Conservation (phyloP, 2,888 invertebrate species). For the Cepaea hortensis region DNA sequence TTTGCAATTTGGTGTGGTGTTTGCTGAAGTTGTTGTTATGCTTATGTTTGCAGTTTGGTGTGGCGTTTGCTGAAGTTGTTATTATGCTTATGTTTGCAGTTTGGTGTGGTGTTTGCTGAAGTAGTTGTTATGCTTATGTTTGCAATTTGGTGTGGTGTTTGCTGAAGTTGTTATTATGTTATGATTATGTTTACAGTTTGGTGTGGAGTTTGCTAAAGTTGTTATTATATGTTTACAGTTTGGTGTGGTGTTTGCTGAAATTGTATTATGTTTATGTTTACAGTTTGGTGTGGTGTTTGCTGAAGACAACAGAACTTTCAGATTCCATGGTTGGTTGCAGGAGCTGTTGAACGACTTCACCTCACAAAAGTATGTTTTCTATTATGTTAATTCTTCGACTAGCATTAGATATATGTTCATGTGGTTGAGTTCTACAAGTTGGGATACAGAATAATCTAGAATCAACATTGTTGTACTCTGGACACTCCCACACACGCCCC, state of each 20-base stretch:
- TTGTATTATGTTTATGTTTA: conserved; percentile 38
- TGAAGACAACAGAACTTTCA: conserved; percentile 71
- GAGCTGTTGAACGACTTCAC: conserved; percentile 73
- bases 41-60: conserved; percentile 60
- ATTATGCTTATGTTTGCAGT: conserved; percentile 61
- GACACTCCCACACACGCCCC: too few species aligned
- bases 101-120: conserved; percentile 70
- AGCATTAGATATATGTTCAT: too few species aligned
- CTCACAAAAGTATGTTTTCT: conserved; percentile 65
- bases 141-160: too few species aligned
- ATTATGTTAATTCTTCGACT: too few species aligned
- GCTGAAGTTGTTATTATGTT: neutral
- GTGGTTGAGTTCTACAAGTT: too few species aligned
- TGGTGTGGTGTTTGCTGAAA: too few species aligned
- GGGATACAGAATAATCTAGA: too few species aligned
- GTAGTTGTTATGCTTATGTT: conserved; percentile 4
- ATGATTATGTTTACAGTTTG: conserved; percentile 63
- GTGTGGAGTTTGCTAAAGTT: conserved; percentile 69
- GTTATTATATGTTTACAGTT: too few species aligned
- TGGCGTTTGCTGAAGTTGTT: conserved; percentile 62
- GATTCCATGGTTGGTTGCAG: conserved; percentile 74
- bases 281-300: conserved; percentile 73
- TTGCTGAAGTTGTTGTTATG: too few species aligned
- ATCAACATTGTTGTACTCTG: too few species aligned
- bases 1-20: conserved; percentile 56